Evolutionary conservation across 2,113 vertebrate species (phyloP).

Genomic region (Corythoichthys haematopterus): DNA sequence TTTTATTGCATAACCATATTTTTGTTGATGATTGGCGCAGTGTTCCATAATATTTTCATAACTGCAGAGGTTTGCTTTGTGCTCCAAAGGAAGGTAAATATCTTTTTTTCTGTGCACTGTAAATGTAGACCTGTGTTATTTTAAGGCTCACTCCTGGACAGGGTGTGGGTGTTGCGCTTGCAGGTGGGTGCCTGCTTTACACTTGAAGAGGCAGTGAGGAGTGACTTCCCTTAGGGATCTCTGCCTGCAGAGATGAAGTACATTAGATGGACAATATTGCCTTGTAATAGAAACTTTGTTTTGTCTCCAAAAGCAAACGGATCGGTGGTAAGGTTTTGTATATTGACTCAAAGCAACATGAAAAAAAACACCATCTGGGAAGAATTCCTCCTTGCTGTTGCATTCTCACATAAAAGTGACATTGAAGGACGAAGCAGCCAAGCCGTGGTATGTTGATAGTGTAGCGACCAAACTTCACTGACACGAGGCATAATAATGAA

Average conservation of each 20-base stretch:
- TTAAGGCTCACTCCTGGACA: slow-evolving; percentile 55
- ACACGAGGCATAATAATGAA: slow-evolving; percentile 15
- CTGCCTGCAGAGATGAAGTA: slow-evolving; percentile 27
- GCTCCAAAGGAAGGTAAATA: slow-evolving; percentile 18
- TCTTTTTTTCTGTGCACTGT: slow-evolving; percentile 19
- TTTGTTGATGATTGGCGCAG: not conserved
- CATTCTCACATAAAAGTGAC: not conserved
- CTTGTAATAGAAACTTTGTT: slow-evolving; percentile 25
- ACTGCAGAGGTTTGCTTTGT: slow-evolving; percentile 14
- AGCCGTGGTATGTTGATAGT: slow-evolving; percentile 1
- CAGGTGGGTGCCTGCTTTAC: slow-evolving; percentile 41
- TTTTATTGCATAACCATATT: slow-evolving; percentile 8
- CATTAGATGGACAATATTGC: slow-evolving; percentile 12
- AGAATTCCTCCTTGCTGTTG: too few relatives aligned
- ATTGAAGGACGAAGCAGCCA: not conserved
- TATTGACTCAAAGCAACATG: not conserved
- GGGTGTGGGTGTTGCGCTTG: slow-evolving; percentile 57
- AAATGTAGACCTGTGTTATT: slow-evolving; percentile 44
- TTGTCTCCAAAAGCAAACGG: not conserved
- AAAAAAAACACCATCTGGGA: not conserved
- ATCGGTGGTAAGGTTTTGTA: not conserved
- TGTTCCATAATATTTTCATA: slow-evolving; percentile 5
- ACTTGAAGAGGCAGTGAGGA: slow-evolving; percentile 55
- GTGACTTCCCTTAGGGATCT: slow-evolving; percentile 41
- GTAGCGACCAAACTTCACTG: slow-evolving; percentile 14